Conservation (phyloP, 1,140 invertebrate species). For the Thalassaphorura encarpata region DNA sequence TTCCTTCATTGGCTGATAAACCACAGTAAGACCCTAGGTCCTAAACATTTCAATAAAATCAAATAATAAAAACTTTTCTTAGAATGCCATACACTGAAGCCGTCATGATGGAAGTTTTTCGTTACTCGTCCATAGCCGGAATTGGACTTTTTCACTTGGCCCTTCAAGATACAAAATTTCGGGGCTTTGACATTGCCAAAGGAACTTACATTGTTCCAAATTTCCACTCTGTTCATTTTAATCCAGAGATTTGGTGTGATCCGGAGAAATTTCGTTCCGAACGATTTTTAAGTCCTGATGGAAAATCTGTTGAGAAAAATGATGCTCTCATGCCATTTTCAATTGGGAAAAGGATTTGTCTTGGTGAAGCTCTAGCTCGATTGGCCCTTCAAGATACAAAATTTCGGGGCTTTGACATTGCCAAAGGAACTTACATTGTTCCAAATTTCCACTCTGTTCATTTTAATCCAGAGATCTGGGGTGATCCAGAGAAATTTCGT, state of each 20-base stretch:
- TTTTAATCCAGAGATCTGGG: constrained; percentile 31
- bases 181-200: constrained; percentile 21
- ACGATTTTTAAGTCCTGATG: constrained; percentile 27
- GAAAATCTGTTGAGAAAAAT: constrained; percentile 18
- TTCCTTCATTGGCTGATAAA: no score
- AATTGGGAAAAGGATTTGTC: constrained; percentile 50
- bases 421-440: not conserved
- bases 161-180: constrained; percentile 3
- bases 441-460: not conserved
- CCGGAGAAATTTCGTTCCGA: constrained; percentile 37
- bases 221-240: constrained; percentile 33
- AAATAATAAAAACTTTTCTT: constrained; percentile 52
- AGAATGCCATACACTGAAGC: constrained; percentile 20
- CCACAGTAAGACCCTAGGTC: no score
- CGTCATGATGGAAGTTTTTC: not conserved
- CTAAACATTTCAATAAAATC: constrained; percentile 53
- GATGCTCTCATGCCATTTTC: constrained; percentile 27
- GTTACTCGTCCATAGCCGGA: not conserved
- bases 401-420: not conserved
- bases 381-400: not conserved
- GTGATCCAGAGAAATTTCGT: constrained; percentile 39
- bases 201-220: constrained; percentile 8
- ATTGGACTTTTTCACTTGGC: constrained; percentile 8
- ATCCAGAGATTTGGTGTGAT: constrained; percentile 38
- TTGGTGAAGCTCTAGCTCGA: constrained; percentile 50